These are phyloP conservation scores for Autographa gamma DNA, from an alignment of 2,888 invertebrate genomes.

Conservation along the genomic window DNA sequence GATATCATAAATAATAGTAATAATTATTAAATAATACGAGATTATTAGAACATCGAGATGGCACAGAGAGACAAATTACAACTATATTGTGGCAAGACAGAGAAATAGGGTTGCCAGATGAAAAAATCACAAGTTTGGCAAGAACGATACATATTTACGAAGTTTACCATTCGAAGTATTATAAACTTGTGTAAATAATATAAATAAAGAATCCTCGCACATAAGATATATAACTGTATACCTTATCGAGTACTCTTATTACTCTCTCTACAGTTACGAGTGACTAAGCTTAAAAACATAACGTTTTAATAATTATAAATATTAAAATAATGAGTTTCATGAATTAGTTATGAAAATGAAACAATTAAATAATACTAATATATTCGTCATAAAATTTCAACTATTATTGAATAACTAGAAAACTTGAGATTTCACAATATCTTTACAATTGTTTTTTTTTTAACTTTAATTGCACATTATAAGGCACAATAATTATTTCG, in stretches of 20 bases:
- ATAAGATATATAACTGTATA: conserved; percentile 58
- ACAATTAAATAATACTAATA: conserved; percentile 36
- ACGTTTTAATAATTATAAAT: conserved; percentile 43
- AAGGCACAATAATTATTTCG: conserved; percentile 62
- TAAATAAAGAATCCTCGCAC: conserved; percentile 53
- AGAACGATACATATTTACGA: conserved; percentile 27
- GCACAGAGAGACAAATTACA: conserved; percentile 58
- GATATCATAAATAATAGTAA: conserved; percentile 54
- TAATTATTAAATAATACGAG: conserved; percentile 54
- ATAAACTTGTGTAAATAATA: conserved; percentile 46
- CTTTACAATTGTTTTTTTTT: conserved; percentile 25
- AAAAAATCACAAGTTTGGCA: conserved; percentile 40
- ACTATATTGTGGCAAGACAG: conserved; percentile 57
- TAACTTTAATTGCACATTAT: conserved; percentile 47
- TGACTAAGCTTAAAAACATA: conserved; percentile 45
- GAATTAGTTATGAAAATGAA: conserved; percentile 39
- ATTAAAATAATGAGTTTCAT: conserved; percentile 44
- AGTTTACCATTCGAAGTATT: conserved; percentile 37
- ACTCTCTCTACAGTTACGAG: conserved; percentile 40
- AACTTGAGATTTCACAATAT: conserved; percentile 25
- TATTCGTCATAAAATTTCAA: conserved; percentile 37
- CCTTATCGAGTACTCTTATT: conserved; percentile 54
- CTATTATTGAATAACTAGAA: conserved; percentile 42
- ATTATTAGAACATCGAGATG: conserved; percentile 57
- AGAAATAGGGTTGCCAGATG: conserved; percentile 37